Base-by-base conservation (phyloP, 1,140 invertebrate species). In the Drosophila tani region DNA sequence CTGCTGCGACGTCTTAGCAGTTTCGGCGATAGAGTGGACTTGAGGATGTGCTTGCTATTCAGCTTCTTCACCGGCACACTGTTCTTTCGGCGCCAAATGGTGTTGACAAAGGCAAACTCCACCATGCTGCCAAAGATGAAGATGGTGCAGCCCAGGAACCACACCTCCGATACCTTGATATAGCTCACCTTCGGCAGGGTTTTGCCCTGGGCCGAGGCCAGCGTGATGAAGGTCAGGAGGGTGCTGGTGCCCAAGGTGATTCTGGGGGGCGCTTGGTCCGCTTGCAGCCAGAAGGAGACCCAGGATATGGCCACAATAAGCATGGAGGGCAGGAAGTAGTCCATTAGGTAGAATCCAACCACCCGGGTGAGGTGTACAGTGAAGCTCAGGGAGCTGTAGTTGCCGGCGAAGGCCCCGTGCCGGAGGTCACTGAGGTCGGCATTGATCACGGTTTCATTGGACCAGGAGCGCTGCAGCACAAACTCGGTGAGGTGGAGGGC, bases 201-300 rank as follows among this genome's bases (percentile, higher is more conserved):
- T 92, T 97, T 97, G 38, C 96, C 91, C 77, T 96, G 96, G 49
- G 96, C 96, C 2, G 96, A 96, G 35, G 96, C 97, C 50, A 97
- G 93, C 5, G 97, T 98, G 79, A 97, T 97, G 71, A 98, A 97
- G 12, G 97, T 97, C 50, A 98, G 93, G 94, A 98, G 96, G 4
- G 96, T 97, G 71, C 96, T 97, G 15, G 96, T 97, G 24, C 97
- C 96, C 79, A 97, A 93, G 29, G 96, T 96, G 49, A 96, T 96
- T 82, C 96, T 94, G 19, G 97, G 96, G 7, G 97, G 96, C 14
- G 97, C 95, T 15, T 97, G 97, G 85, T 98, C 97, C 24, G 97
- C 95, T 88, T 98, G 97, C 51, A 98, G 93, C 97, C 97, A 98
- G 84, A 98, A 98, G 0, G 97, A 97, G 15, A 98, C 97, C 97